These are phyloP conservation scores for Eucera pruinosa DNA, from an alignment of 2,888 invertebrate species.

Conservation along the genomic window DNA sequence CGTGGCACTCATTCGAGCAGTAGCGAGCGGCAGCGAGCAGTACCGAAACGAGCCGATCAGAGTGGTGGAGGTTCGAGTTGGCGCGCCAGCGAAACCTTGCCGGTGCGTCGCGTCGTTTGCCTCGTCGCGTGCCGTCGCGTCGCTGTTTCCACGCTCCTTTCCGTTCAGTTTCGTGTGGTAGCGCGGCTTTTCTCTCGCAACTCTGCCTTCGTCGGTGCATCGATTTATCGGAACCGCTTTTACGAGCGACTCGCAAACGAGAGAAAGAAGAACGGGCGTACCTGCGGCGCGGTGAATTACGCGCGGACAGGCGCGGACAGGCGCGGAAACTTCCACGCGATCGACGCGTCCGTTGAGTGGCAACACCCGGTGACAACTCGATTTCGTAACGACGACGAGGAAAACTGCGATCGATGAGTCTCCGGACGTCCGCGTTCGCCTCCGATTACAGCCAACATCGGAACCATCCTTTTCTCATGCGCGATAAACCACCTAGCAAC, in stretches of 20 bases:
- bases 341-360: background rate
- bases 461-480: background rate
- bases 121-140: too few species aligned
- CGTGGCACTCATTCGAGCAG: constrained; percentile 45
- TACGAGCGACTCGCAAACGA: background rate
- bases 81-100: constrained; percentile 44
- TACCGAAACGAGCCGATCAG: constrained; percentile 49
- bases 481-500: background rate
- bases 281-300: too few species aligned
- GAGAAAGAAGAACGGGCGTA: too few species aligned
- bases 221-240: background rate
- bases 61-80: constrained; percentile 24
- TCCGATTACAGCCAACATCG: background rate
- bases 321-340: constrained; percentile 7
- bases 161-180: too few species aligned
- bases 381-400: too few species aligned
- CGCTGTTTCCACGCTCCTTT: too few species aligned
- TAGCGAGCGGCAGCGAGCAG: constrained; percentile 38
- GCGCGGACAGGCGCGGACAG: too few species aligned
- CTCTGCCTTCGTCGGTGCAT: background rate
- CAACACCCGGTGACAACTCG: constrained; percentile 3
- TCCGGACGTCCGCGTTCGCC: background rate
- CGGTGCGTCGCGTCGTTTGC: constrained; percentile 9
- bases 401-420: background rate
- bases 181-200: too few species aligned